A percentile compares a stretch with the other conserved stretches of the same genome.
Conservation (phyloP, 1,140 invertebrate genomes). For the Zeugodacus cucurbitae region DNA sequence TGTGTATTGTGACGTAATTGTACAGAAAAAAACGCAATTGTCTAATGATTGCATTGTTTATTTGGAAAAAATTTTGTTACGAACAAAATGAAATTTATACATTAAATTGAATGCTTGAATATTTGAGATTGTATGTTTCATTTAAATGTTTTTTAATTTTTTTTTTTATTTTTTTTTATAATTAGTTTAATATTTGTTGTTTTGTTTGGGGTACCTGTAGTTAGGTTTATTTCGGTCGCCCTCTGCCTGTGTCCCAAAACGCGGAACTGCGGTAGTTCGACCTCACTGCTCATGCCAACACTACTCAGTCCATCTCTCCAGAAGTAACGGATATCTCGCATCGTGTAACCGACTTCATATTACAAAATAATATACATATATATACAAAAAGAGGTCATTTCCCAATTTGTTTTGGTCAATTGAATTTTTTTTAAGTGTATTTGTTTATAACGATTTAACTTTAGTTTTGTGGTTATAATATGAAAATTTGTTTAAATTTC, state of each 20-base stretch:
- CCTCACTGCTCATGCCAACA: slow-evolving; percentile 90
- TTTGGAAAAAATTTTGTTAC: slow-evolving; percentile 9
- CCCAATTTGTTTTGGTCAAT: slow-evolving; percentile 53
- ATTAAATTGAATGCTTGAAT: slow-evolving; percentile 36
- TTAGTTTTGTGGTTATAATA: slow-evolving; percentile 11
- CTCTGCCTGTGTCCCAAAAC: slow-evolving; percentile 92
- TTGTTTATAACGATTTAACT: slow-evolving; percentile 15
- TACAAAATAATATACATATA: slow-evolving; percentile 64
- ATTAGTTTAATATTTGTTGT: slow-evolving; percentile 35
- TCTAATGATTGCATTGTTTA: slow-evolving; percentile 21
- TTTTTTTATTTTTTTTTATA: slow-evolving; percentile 48
- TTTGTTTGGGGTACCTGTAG: slow-evolving; percentile 82
- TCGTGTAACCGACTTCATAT: slow-evolving; percentile 93
- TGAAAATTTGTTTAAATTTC: slow-evolving; percentile 34
- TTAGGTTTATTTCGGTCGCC: slow-evolving; percentile 90
- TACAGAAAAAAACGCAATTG: neutral
- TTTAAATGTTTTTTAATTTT: slow-evolving; percentile 48
- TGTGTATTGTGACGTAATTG: slow-evolving; percentile 1
- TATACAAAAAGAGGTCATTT: slow-evolving; percentile 69
- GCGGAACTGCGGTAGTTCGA: slow-evolving; percentile 94
- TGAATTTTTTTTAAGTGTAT: neutral
- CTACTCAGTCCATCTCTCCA: slow-evolving; percentile 90
- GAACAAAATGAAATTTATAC: slow-evolving; percentile 32
- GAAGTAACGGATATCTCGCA: slow-evolving; percentile 96
- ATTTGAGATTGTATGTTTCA: neutral